Evolutionary conservation across 1,140 invertebrate species (phyloP).

Genomic region (Trinorchestia longiramus): DNA sequence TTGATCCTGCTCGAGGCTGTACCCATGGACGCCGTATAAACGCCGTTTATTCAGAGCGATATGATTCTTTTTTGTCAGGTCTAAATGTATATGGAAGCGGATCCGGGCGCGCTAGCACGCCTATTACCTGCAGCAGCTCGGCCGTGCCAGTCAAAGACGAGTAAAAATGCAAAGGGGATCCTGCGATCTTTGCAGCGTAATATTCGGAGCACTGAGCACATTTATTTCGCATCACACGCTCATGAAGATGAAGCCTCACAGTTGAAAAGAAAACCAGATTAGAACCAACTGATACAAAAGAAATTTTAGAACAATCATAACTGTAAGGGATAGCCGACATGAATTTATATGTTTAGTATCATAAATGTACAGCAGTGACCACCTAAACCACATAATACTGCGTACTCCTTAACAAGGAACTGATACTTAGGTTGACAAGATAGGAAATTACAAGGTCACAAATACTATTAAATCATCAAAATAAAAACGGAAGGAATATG

Average conservation of each 20-base stretch:
- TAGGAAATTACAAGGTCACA: no score
- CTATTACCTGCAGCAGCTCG: slow-evolving; percentile 5
- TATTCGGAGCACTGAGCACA: not conserved
- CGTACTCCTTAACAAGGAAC: no score
- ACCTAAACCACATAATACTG: not conserved
- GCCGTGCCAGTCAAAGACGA: not conserved
- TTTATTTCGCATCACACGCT: not conserved
- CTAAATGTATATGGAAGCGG: slow-evolving; percentile 1
- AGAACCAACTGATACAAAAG: not conserved
- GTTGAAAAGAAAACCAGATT: not conserved
- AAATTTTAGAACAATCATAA: no score
- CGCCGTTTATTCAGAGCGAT: slow-evolving; percentile 33
- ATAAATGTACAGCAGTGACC: not conserved
- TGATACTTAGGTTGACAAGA: no score
- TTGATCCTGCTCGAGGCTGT: not conserved
- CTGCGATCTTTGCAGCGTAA: not conserved
- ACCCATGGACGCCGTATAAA: slow-evolving; percentile 21
- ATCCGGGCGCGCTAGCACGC: not conserved
- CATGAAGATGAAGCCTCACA: not conserved
- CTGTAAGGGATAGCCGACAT: not conserved
- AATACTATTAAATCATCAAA: no score
- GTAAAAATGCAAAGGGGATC: not conserved
- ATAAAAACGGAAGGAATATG: no score
- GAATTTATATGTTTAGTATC: not conserved
- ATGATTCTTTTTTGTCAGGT: slow-evolving; percentile 8